These are phyloP conservation scores for Sakesphorus luctuosus DNA, from an alignment of 2,113 vertebrate genomes.

Conservation along the genomic window DNA sequence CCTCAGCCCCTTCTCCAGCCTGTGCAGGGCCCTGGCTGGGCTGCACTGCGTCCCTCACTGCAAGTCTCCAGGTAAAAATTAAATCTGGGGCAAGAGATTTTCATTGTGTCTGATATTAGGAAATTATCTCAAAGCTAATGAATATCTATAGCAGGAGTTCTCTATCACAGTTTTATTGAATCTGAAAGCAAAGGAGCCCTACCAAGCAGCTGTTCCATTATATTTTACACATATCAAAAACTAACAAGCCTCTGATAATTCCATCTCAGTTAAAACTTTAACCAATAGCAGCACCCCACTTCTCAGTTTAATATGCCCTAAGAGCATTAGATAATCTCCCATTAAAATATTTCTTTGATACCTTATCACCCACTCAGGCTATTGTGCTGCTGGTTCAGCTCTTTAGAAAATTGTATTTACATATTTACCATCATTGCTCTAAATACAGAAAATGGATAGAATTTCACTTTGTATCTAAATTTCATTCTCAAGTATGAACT, in stretches of 20 bases:
- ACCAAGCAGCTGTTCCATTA: not conserved
- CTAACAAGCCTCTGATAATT: slow-evolving; percentile 1
- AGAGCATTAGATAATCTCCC: not conserved
- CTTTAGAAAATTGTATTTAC: not conserved
- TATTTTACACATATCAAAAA: not conserved
- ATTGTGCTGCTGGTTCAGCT: not conserved
- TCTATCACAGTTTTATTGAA: not conserved
- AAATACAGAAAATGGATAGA: not conserved
- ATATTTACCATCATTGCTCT: not conserved
- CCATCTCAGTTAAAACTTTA: not conserved
- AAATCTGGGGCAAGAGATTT: not conserved
- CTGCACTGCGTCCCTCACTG: not conserved
- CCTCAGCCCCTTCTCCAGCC: not conserved
- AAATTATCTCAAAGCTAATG: not conserved
- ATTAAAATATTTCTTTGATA: not conserved
- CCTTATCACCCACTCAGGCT: not conserved
- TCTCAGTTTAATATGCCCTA: not conserved
- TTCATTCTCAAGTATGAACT: not conserved
- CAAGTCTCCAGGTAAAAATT: not conserved
- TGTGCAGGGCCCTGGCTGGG: not conserved
- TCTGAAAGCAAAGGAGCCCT: not conserved
- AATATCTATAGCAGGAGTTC: not conserved
- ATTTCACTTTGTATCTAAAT: not conserved
- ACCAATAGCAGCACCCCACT: not conserved
- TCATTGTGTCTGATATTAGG: not conserved